phyloP scores from a whole-genome alignment of 1,140 invertebrate genomes.

The Zaprionus ghesquierei region DNA sequence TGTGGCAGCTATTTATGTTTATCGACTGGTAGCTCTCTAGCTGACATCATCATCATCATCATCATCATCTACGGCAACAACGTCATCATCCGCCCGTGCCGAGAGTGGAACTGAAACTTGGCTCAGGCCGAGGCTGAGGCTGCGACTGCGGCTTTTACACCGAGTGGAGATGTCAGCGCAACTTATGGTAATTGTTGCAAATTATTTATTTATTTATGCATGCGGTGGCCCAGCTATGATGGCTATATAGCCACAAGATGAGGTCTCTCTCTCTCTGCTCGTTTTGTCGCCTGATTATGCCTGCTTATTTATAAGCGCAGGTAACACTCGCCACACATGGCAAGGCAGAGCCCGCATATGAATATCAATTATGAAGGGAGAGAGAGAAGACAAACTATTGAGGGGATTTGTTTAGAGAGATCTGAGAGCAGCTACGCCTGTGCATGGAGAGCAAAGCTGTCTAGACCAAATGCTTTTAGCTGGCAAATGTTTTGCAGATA shows the following conservation, averaged over 20 bases:
- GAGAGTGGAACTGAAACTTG: background rate
- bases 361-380: slow-evolving; percentile 66
- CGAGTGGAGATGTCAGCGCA: slow-evolving; percentile 62
- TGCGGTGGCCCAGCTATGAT: slow-evolving; percentile 5
- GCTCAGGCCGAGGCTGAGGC: slow-evolving; percentile 17
- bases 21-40: slow-evolving; percentile 62
- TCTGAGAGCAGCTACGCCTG: background rate
- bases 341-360: slow-evolving; percentile 57
- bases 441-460: background rate
- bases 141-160: slow-evolving; percentile 7
- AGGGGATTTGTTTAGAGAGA: background rate
- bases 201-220: slow-evolving; percentile 80
- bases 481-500: slow-evolving; percentile 14
- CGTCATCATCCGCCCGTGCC: slow-evolving; percentile 20
- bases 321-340: slow-evolving; percentile 21
- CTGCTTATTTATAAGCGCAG: slow-evolving; percentile 73
- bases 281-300: slow-evolving; percentile 74
- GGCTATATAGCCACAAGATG: background rate
- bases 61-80: slow-evolving; percentile 36
- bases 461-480: slow-evolving; percentile 38
- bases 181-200: slow-evolving; percentile 78
- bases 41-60: slow-evolving; percentile 72
- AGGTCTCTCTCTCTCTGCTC: background rate
- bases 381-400: background rate
- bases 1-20: slow-evolving; percentile 69